A percentile compares a stretch with the other conserved stretches of the same genome.
These are phyloP conservation scores for Nasonia longicornis DNA, from an alignment of 1,140 invertebrate genomes.

Conservation along the genomic window DNA sequence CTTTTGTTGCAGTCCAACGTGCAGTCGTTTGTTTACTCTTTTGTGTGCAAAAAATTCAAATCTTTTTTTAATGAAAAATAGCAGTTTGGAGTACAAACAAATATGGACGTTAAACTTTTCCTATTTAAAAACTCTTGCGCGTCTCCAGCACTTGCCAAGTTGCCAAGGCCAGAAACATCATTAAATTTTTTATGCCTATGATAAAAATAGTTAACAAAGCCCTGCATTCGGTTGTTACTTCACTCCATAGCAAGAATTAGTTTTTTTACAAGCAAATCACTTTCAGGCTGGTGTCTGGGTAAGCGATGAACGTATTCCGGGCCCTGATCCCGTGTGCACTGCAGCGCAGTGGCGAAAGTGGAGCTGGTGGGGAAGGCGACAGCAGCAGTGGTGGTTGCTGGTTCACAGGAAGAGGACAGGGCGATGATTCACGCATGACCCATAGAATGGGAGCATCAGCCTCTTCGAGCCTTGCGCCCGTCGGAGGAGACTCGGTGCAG, in stretches of 20 bases:
- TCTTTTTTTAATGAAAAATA: background rate
- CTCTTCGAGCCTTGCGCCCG: conserved; percentile 66
- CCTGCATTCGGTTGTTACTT: no score
- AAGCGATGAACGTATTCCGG: conserved; percentile 73
- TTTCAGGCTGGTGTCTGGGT: conserved; percentile 71
- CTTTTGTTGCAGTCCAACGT: background rate
- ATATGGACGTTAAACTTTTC: no score
- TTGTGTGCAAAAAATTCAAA: background rate
- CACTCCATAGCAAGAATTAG: no score
- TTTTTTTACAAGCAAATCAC: background rate
- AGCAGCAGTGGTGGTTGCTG: conserved; percentile 69
- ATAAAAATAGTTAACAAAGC: no score
- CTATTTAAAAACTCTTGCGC: no score
- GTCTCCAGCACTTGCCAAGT: no score
- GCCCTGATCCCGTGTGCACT: conserved; percentile 73
- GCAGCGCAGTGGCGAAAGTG: conserved; percentile 71
- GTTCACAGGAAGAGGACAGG: conserved; percentile 67
- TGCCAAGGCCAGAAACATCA: no score
- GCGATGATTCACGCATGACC: conserved; percentile 68
- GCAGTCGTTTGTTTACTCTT: background rate
- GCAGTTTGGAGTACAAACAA: no score
- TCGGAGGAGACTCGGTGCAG: conserved; percentile 66
- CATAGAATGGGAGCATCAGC: conserved; percentile 69
- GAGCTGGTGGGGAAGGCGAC: conserved; percentile 59
- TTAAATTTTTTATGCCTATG: no score